phyloP scores from a whole-genome alignment of 1,140 invertebrate genomes.

The Dendroctonus valens region DNA sequence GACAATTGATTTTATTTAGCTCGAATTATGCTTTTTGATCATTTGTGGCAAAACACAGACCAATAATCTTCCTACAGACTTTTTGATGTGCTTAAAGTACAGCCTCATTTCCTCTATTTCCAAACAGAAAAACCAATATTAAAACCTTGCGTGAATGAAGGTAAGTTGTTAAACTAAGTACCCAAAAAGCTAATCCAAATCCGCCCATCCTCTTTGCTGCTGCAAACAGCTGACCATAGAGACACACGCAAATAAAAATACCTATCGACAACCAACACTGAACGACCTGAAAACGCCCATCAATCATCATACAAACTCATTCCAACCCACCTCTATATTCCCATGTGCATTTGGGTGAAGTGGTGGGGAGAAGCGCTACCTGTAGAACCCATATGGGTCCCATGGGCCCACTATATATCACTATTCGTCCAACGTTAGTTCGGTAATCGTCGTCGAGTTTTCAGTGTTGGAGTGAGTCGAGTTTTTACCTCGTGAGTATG shows the following conservation, averaged over 20 bases:
- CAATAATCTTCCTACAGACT: too few relatives aligned
- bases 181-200: too few relatives aligned
- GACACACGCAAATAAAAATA: conserved; percentile 1
- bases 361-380: conserved; percentile 3
- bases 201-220: background rate
- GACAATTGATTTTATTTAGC: too few relatives aligned
- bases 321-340: conserved; percentile 10
- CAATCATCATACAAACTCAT: conserved; percentile 5
- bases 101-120: too few relatives aligned
- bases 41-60: too few relatives aligned
- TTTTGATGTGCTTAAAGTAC: too few relatives aligned
- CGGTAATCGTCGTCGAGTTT: conserved; percentile 2
- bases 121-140: too few relatives aligned
- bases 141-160: too few relatives aligned
- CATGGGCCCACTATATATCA: conserved; percentile 2
- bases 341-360: conserved; percentile 4
- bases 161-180: too few relatives aligned
- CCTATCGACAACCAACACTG: background rate
- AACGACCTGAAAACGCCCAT: background rate
- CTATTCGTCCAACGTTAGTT: conserved; percentile 5
- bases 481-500: background rate
- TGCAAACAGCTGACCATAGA: background rate
- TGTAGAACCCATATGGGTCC: conserved; percentile 5
- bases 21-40: too few relatives aligned
- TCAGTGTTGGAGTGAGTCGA: conserved; percentile 4